Percentiles rank a stretch among this genome's conserved stretches.
Conservation (phyloP, 2,113 vertebrate genomes). For the Larimichthys polyactis region DNA sequence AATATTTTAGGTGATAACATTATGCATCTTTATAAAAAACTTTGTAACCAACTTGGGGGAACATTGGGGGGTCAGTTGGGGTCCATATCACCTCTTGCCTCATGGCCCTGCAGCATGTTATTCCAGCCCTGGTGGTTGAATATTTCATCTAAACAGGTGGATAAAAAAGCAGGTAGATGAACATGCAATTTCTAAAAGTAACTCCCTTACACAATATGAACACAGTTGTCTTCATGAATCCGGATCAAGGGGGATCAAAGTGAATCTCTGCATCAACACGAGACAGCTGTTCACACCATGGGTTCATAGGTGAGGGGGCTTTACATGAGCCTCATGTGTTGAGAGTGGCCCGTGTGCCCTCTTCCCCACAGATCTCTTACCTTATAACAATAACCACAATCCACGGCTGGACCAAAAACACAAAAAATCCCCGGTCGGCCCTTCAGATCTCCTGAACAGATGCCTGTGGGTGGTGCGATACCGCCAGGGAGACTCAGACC, state of each 20-base stretch:
- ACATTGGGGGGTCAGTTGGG: neutral
- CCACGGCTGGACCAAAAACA: slow-evolving; percentile 59
- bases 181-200: slow-evolving; percentile 46
- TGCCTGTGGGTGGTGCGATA: slow-evolving; percentile 66
- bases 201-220: slow-evolving; percentile 30
- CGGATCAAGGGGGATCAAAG: slow-evolving; percentile 81
- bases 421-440: slow-evolving; percentile 43
- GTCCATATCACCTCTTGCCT: neutral
- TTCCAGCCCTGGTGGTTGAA: slow-evolving; percentile 32
- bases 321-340: slow-evolving; percentile 81
- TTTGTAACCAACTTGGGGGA: neutral
- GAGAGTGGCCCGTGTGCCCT: slow-evolving; percentile 65
- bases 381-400: slow-evolving; percentile 80
- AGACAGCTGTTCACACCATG: slow-evolving; percentile 76
- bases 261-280: slow-evolving; percentile 71
- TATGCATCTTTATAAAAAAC: neutral
- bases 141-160: slow-evolving; percentile 35
- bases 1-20: neutral
- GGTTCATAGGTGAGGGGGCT: slow-evolving; percentile 79
- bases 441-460: slow-evolving; percentile 76
- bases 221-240: slow-evolving; percentile 41
- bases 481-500: slow-evolving; percentile 55
- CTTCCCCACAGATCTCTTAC: slow-evolving; percentile 67
- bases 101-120: neutral
- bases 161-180: slow-evolving; percentile 32